Evolutionary conservation across 1,140 invertebrate species (phyloP), one percentile per base, ranked within the genome.

Genomic region (Pemphigus obesinymphae): DNA sequence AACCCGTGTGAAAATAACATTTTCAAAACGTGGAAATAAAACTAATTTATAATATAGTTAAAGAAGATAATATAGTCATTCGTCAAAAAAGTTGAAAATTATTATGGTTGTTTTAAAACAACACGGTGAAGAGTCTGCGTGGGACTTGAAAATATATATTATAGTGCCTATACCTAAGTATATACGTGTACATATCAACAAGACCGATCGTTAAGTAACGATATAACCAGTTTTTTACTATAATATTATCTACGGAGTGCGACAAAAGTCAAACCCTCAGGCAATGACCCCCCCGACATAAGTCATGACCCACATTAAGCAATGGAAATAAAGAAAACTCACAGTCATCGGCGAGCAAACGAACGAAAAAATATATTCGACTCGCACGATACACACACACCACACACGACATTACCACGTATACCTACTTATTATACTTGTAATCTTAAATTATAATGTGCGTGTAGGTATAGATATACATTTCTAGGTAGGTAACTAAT

Each of bases 241-340:
- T n/a, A n/a, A n/a, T n/a, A n/a, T 70, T 43, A 70, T 45, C 40
- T 70, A 70, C 68, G 45, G 68, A 70, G 68, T 45, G 68, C 68
- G 40, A 70, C 68, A 43, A 70, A 70, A 70, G 37, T 70, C 68
- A 29, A 70, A 45, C 68, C 68, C 68, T 26, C 40, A 70, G 68
- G 68, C 68, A 70, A 70, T 70, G 68, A 70, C 68, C n/a, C n/a
- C n/a, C n/a, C 68, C 40, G 68, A 45, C 68, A n/a, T n/a, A 0
- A 70, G 37, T 70, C 37, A 45, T 70, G 68, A 70, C 68, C 68
- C 68, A 70, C 68, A 70, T 70, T 45, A 70, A 23, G 40, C 40
- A 45, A 70, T 70, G 68, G 68, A 70, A 70, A 70, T 70, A 70
- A 70, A 26, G 37, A 70, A 70, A 70, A 70, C 68, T 70, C n/a